Conservation (phyloP, 2,797 vertebrate genomes). For the Varecia variegata region DNA sequence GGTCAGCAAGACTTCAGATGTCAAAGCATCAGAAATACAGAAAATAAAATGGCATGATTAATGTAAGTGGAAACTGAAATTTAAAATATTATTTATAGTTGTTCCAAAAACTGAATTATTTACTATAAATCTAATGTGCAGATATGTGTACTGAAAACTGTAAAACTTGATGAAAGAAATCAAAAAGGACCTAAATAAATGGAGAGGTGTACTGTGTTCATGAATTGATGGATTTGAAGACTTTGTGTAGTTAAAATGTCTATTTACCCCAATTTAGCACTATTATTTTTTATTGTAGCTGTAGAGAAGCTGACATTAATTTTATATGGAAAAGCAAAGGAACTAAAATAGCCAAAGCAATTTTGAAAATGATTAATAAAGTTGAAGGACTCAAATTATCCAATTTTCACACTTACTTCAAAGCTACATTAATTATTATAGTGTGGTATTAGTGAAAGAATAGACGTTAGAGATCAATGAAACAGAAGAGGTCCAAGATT, state of each 20-base stretch:
- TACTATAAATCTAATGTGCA: neutral
- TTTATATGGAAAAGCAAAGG: neutral
- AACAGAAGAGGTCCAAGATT: neutral
- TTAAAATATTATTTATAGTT: neutral
- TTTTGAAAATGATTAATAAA: neutral
- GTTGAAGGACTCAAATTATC: neutral
- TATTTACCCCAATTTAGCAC: neutral
- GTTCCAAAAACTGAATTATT: neutral
- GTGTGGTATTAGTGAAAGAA: neutral
- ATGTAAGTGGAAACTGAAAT: neutral
- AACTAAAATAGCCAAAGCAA: neutral
- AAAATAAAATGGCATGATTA: neutral
- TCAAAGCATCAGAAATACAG: neutral
- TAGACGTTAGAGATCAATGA: neutral
- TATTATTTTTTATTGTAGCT: neutral
- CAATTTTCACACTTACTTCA: neutral
- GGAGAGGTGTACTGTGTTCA: neutral
- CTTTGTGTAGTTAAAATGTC: neutral
- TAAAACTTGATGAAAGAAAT: neutral
- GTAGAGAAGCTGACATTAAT: neutral
- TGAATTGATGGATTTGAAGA: neutral
- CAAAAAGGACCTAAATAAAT: neutral
- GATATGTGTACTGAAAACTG: neutral
- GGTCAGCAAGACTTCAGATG: neutral
- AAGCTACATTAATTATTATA: neutral